These are phyloP conservation scores for Coryphaenoides rupestris DNA, from an alignment of 2,113 vertebrate species.

Conservation along the genomic window DNA sequence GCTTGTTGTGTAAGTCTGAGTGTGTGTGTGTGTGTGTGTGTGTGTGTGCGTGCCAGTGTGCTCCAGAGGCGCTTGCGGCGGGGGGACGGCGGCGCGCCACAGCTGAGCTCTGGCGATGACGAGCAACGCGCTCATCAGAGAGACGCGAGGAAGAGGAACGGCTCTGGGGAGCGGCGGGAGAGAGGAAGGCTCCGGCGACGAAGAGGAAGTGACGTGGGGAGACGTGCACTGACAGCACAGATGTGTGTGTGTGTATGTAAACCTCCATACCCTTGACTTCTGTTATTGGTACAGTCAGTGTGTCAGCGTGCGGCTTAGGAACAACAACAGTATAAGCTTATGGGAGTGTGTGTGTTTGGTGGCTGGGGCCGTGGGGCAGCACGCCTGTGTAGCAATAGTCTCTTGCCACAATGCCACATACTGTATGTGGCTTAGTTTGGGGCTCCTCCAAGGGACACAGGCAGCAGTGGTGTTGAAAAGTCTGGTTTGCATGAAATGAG, in stretches of 20 bases:
- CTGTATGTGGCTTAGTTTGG: too few species aligned
- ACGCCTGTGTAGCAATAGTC: too few species aligned
- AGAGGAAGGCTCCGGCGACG: neutral
- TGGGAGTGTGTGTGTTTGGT: too few species aligned
- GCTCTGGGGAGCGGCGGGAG: conserved; percentile 30
- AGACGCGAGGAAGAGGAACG: conserved; percentile 41
- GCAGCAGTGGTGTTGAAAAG: too few species aligned
- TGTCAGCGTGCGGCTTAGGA: too few species aligned
- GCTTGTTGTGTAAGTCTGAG: neutral
- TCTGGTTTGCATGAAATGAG: too few species aligned
- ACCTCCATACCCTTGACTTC: too few species aligned
- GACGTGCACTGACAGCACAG: neutral
- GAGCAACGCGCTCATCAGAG: conserved; percentile 55
- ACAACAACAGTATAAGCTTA: too few species aligned
- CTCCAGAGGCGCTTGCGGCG: conserved; percentile 17
- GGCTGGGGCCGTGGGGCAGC: too few species aligned
- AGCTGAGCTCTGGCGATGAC: conserved; percentile 61
- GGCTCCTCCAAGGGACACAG: too few species aligned
- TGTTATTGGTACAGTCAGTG: too few species aligned
- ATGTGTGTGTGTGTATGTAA: conserved; percentile 8
- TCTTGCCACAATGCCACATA: too few species aligned
- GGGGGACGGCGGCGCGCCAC: conserved; percentile 33
- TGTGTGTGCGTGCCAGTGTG: conserved; percentile 30
- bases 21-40: conserved; percentile 14
- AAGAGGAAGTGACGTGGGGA: neutral